phyloP scores from a whole-genome alignment of 2,113 vertebrate genomes.

The Hypanus sabinus region DNA sequence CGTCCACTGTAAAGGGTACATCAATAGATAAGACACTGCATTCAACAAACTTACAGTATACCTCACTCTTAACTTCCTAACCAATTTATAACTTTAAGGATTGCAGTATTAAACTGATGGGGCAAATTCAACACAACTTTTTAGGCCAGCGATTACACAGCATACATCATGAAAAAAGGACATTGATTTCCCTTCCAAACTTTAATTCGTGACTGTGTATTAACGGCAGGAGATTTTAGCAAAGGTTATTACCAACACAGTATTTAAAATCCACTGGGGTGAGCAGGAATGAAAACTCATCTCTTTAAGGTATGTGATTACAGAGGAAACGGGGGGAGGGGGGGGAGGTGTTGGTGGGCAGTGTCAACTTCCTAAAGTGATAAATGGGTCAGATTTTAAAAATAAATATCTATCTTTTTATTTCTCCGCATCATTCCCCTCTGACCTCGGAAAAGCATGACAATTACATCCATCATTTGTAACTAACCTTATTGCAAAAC shows the following conservation, averaged over 20 bases:
- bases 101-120: background rate
- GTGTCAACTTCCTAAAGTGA: slow-evolving; percentile 81
- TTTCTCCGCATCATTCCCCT: slow-evolving; percentile 67
- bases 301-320: slow-evolving; percentile 79
- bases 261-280: slow-evolving; percentile 69
- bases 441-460: slow-evolving; percentile 93
- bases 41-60: background rate
- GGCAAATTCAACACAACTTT: background rate
- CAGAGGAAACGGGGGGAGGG: slow-evolving; percentile 69
- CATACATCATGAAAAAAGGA: background rate
- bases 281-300: slow-evolving; percentile 72
- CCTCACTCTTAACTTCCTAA: too few relatives aligned
- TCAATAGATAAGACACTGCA: background rate
- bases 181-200: slow-evolving; percentile 11
- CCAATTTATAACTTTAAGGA: background rate
- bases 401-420: slow-evolving; percentile 53
- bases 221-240: slow-evolving; percentile 60
- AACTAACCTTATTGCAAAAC: slow-evolving; percentile 78
- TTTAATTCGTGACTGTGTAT: slow-evolving; percentile 45
- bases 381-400: slow-evolving; percentile 77
- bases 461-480: slow-evolving; percentile 89
- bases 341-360: slow-evolving; percentile 39
- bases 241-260: slow-evolving; percentile 63
- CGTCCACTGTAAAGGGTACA: background rate
- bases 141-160: background rate